Evolutionary conservation across 2,888 invertebrate genomes (phyloP).

Genomic region (Machimus atricapillus): DNA sequence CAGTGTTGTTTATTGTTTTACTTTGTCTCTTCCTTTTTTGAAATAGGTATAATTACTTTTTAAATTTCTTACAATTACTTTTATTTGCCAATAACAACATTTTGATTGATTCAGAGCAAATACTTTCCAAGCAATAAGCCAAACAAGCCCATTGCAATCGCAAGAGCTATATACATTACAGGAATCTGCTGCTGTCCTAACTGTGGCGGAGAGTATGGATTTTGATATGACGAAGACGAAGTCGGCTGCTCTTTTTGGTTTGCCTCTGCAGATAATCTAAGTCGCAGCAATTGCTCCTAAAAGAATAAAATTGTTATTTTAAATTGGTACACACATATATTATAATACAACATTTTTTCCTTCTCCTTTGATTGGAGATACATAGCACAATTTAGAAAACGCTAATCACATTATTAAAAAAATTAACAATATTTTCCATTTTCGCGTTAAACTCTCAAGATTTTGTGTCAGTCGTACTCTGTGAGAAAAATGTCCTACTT

Average conservation of each 20-base stretch:
- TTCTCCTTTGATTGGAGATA: too few relatives aligned
- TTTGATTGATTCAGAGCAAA: conserved; percentile 73
- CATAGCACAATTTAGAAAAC: not conserved
- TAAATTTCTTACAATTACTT: conserved; percentile 43
- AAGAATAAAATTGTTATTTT: conserved; percentile 18
- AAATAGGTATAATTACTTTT: conserved; percentile 46
- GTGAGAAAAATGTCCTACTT: not conserved
- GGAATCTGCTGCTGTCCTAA: conserved; percentile 67
- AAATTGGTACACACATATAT: not conserved
- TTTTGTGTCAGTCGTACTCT: too few relatives aligned
- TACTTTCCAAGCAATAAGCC: conserved; percentile 83
- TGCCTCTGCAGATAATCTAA: conserved; percentile 63
- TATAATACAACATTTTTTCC: too few relatives aligned
- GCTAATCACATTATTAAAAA: too few relatives aligned
- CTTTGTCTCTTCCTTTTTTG: conserved; percentile 44
- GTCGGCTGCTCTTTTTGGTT: conserved; percentile 55
- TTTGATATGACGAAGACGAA: conserved; percentile 53
- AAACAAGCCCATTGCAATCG: conserved; percentile 73
- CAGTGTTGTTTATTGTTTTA: conserved; percentile 40
- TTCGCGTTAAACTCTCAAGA: too few relatives aligned
- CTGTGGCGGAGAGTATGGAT: conserved; percentile 68
- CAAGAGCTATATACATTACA: conserved; percentile 71
- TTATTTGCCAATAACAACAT: conserved; percentile 47
- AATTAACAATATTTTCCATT: too few relatives aligned
- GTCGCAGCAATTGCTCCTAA: conserved; percentile 71